phyloP scores from a whole-genome alignment of 2,797 vertebrate species.

The Platalea minor region DNA sequence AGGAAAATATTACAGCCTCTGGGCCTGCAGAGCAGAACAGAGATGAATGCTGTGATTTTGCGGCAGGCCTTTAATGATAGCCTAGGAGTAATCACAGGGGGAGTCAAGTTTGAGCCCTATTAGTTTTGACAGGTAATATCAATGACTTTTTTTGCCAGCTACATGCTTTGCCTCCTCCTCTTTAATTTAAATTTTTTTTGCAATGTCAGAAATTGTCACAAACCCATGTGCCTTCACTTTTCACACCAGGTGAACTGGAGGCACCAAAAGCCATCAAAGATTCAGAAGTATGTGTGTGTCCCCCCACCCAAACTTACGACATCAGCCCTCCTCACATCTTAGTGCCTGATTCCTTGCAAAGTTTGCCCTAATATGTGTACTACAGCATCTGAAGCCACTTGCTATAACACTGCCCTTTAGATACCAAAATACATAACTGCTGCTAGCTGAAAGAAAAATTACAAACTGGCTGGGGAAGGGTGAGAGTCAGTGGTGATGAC shows the following conservation, averaged over 20 bases:
- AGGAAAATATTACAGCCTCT: neutral
- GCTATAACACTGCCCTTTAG: neutral
- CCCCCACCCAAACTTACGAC: neutral
- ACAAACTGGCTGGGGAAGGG: neutral
- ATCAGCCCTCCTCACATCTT: neutral
- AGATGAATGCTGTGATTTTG: neutral
- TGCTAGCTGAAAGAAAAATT: neutral
- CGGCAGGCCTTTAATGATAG: neutral
- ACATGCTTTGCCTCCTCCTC: rapidly evolving
- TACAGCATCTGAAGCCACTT: neutral
- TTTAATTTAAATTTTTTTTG: neutral
- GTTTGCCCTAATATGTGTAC: neutral
- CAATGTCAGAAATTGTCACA: neutral
- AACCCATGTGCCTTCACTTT: neutral
- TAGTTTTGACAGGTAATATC: neutral
- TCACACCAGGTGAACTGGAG: neutral
- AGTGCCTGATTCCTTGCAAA: neutral
- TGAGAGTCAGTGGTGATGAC: neutral
- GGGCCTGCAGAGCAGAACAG: neutral
- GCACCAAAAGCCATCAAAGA: neutral
- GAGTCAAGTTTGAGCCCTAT: neutral
- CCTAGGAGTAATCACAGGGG: neutral
- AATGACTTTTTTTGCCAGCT: neutral
- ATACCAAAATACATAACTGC: neutral
- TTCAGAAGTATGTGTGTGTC: neutral